These are phyloP conservation scores for Nymphalis polychloros DNA, from an alignment of 2,888 invertebrate species.

Conservation along the genomic window DNA sequence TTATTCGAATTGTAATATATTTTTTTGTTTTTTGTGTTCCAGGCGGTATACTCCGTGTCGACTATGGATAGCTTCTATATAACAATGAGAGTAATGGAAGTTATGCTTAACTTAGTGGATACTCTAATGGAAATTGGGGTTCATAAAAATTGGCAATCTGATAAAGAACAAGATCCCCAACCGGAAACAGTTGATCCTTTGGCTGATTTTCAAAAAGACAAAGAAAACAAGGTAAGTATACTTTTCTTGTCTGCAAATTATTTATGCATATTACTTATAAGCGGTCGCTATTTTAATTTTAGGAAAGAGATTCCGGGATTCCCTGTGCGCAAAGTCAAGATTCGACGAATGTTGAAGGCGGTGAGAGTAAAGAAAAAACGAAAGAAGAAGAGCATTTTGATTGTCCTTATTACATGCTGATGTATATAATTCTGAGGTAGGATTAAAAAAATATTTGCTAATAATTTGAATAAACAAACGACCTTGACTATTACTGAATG, in stretches of 20 bases:
- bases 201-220: conserved; percentile 67
- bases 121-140: conserved; percentile 95
- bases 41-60: conserved; percentile 94
- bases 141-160: conserved; percentile 81
- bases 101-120: conserved; percentile 95
- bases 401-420: conserved; percentile 86
- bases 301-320: conserved; percentile 76
- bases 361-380: conserved; percentile 68
- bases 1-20: conserved; percentile 3
- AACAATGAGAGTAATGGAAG: conserved; percentile 94
- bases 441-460: not conserved
- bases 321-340: conserved; percentile 76
- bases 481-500: not conserved
- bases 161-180: conserved; percentile 63
- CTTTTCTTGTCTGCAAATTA: not conserved
- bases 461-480: not conserved
- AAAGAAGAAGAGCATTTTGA: conserved; percentile 74
- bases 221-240: conserved; percentile 63
- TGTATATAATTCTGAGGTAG: conserved; percentile 86
- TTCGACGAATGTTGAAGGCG: conserved; percentile 72
- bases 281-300: conserved; percentile 18
- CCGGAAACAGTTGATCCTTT: conserved; percentile 65
- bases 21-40: conserved; percentile 35
- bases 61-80: conserved; percentile 92
- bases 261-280: not conserved